phyloP scores from a whole-genome alignment of 2,888 invertebrate species.

The Oithona nana region DNA sequence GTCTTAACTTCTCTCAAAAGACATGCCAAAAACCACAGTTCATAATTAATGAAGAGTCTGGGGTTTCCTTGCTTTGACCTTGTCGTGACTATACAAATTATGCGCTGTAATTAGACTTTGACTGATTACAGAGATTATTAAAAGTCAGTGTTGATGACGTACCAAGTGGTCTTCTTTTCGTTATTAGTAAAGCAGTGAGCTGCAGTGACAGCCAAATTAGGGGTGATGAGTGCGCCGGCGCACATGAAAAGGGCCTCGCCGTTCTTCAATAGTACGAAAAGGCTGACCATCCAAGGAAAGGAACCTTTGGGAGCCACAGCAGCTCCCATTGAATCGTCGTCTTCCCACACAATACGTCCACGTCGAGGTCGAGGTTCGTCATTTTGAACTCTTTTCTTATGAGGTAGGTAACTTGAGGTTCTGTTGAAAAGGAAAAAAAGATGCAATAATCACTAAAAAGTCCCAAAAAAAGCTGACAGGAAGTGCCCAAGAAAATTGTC shows the following conservation, averaged over 20 bases:
- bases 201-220: conserved; percentile 1
- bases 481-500: no score
- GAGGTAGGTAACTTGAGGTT: background rate
- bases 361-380: background rate
- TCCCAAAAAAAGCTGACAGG: no score
- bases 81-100: no score
- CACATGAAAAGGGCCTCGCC: conserved; percentile 18
- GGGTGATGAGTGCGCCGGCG: conserved; percentile 9
- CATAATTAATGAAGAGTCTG: no score
- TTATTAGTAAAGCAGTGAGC: conserved; percentile 17
- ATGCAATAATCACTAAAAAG: no score
- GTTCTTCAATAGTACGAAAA: conserved; percentile 11
- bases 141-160: no score
- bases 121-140: no score
- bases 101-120: no score
- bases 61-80: no score
- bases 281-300: conserved; percentile 16
- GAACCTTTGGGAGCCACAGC: conserved; percentile 6
- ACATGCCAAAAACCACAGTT: no score
- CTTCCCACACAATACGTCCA: conserved; percentile 13
- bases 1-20: no score
- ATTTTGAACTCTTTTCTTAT: background rate
- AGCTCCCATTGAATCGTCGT: conserved; percentile 1
- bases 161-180: background rate
- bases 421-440: no score